Evolutionary conservation across 2,113 vertebrate species (phyloP), one percentile per base, ranked within the genome.

Genomic region (Hystrix cristata): DNA sequence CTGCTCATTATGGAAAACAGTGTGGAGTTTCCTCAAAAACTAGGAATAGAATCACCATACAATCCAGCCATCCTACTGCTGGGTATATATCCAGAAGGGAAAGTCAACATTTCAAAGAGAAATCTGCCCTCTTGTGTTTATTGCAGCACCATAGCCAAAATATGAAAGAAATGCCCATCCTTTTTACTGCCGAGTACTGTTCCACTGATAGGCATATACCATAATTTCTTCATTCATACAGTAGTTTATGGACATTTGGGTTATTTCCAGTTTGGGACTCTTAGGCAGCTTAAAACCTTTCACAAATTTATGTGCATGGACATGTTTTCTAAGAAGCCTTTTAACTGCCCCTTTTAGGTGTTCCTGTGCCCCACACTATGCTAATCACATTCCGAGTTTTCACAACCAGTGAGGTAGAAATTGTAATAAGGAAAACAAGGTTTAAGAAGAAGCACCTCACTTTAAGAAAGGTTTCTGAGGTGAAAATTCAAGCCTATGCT

Each of bases 311-410:
- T 91, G 91, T 71, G 34, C 19, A 55, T 83, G 90, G 51, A 79
- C 25, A 15, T 53, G n/a, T 92, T 91, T 80, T 96, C 65, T 85
- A 82, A 82, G 65, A 82, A 93, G 43, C 43, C 65, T 72, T 53
- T 90, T 83, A 34, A 34, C 60, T 89, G 43, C 60, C 25, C 23
- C 87, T 79, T 85, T n/a, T 46, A 91, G 19, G 59, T 53, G 23
- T 25, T 48, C 11, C 14, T 38, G 8, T 15, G 9, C 38, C 53
- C 59, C 23, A 64, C 51, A 46, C 59, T 34, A 27, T 81, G 65
- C 57, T 76, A 29, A 53, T 72, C 53, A 23, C 71, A 78, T 67
- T 81, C 31, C 15, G 4, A 10, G 31, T 29, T 25, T 67, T 74
- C 11, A 13, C 29, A 92, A 69, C n/a, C 29, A 15, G 11, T 31